Conservation (phyloP, 1,140 invertebrate genomes). For the Cyclina sinensis region DNA sequence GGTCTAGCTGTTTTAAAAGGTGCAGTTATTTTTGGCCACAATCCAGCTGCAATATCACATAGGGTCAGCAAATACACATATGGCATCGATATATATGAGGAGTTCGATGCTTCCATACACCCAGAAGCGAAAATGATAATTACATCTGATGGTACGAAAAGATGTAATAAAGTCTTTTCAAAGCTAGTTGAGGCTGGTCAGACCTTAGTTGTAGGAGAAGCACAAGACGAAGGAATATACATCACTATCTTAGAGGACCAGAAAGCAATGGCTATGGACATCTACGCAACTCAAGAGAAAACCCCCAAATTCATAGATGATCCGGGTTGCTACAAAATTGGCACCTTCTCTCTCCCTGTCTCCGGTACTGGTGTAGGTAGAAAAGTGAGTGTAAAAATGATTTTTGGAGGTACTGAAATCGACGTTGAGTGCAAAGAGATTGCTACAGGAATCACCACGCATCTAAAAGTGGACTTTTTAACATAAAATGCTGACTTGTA, state of each 20-base stretch:
- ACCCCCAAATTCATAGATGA: conserved; percentile 33
- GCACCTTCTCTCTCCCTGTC: conserved; percentile 20
- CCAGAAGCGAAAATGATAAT: neutral
- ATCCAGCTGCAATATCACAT: neutral
- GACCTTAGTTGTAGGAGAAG: conserved; percentile 17
- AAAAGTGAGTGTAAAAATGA: conserved; percentile 22
- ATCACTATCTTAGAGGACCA: neutral
- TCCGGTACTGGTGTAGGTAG: conserved; percentile 17
- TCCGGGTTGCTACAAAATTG: conserved; percentile 47
- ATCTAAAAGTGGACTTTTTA: conserved; percentile 44
- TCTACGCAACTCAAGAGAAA: conserved; percentile 13
- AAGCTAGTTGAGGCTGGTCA: conserved; percentile 33
- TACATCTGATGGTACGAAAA: neutral
- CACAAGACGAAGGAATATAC: conserved; percentile 14
- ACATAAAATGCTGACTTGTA: too few species aligned
- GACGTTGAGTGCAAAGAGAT: conserved; percentile 15
- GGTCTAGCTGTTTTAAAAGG: conserved; percentile 47
- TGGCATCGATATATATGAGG: neutral
- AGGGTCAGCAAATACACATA: conserved; percentile 50
- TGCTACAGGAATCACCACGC: conserved; percentile 8
- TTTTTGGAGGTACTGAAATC: conserved; percentile 55
- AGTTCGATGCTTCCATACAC: neutral
- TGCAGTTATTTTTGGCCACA: conserved; percentile 43
- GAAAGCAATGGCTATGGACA: neutral
- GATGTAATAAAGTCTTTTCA: conserved; percentile 16